Conservation (phyloP, 2,113 vertebrate genomes). For the Glaucomys volans region DNA sequence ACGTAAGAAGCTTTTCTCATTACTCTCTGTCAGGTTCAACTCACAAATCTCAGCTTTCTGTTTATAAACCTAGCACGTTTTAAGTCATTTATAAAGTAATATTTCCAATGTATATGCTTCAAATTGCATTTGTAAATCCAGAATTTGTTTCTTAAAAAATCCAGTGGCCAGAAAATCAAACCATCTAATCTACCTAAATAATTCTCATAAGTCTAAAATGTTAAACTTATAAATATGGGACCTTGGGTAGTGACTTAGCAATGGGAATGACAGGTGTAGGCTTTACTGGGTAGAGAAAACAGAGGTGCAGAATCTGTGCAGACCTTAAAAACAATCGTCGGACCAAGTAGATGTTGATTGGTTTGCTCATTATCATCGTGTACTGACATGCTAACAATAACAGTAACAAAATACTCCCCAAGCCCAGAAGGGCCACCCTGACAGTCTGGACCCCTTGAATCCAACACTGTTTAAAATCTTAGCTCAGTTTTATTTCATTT, state of each 20-base stretch:
- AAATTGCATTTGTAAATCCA: background rate
- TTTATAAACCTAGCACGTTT: conserved; percentile 28
- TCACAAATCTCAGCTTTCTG: background rate
- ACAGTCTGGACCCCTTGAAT: background rate
- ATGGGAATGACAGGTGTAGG: background rate
- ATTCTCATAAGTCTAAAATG: background rate
- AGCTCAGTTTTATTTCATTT: conserved; percentile 19
- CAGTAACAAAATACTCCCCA: background rate
- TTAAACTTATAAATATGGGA: background rate
- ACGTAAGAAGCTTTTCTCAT: background rate
- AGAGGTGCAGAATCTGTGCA: background rate
- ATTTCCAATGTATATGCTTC: background rate
- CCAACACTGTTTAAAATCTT: conserved; percentile 24
- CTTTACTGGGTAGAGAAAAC: background rate
- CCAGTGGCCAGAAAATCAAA: background rate
- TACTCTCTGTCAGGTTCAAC: background rate
- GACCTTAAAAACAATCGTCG: background rate
- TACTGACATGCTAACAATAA: background rate
- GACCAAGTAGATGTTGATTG: background rate
- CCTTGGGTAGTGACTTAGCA: background rate
- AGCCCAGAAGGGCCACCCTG: background rate
- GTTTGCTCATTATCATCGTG: background rate
- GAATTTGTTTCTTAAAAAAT: conserved; percentile 19
- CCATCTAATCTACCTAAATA: background rate
- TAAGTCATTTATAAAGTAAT: background rate